Evolutionary conservation across 2,797 vertebrate genomes (phyloP).

Genomic region (Acanthopagrus latus): DNA sequence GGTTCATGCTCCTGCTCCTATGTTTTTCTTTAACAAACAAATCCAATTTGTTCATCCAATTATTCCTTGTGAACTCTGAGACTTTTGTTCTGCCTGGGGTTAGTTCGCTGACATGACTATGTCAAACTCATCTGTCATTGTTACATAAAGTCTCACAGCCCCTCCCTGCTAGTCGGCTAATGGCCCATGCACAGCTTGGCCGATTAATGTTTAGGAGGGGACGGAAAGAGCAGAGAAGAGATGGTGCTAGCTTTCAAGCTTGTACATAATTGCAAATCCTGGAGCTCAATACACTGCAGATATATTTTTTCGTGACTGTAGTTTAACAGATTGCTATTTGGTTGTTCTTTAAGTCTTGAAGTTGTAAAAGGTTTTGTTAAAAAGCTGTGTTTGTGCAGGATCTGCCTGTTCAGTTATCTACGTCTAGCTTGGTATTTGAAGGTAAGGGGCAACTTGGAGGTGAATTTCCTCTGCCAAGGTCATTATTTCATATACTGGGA

Average conservation of each 20-base stretch:
- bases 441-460: not conserved
- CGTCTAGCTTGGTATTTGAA: not conserved
- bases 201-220: conserved; percentile 20
- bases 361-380: not conserved
- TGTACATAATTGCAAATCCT: conserved; percentile 5
- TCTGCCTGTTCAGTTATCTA: not conserved
- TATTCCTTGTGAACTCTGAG: conserved; percentile 4
- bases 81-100: conserved; percentile 12
- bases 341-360: too few relatives aligned
- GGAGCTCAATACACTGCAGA: not conserved
- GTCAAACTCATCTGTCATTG: conserved; percentile 41
- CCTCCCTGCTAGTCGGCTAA: conserved; percentile 17
- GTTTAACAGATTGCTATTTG: not conserved
- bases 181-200: conserved; percentile 26
- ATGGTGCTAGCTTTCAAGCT: conserved; percentile 10
- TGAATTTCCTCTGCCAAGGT: not conserved
- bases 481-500: not conserved
- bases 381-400: not conserved
- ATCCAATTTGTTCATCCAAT: conserved; percentile 23
- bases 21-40: conserved; percentile 8
- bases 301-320: not conserved
- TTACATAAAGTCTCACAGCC: conserved; percentile 34
- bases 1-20: not conserved
- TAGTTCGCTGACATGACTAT: conserved; percentile 24
- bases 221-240: not conserved